phyloP scores from a whole-genome alignment of 2,888 invertebrate species.

The Acanthopleura granulata region DNA sequence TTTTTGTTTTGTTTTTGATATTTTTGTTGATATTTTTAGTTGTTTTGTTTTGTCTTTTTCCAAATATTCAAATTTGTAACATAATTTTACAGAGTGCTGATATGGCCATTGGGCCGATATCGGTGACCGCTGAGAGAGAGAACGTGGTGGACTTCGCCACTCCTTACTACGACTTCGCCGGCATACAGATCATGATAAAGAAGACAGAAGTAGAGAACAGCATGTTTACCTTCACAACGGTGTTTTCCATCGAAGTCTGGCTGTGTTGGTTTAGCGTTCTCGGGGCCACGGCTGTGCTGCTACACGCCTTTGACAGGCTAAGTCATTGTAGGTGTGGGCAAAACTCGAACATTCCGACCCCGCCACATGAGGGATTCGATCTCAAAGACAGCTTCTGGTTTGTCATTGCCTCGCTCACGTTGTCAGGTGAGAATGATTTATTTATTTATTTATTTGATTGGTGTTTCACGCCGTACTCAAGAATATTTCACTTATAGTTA shows the following conservation, averaged over 20 bases:
- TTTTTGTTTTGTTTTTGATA: too few species aligned
- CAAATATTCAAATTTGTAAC: too few species aligned
- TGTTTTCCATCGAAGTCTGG: slow-evolving; percentile 89
- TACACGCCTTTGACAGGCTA: slow-evolving; percentile 90
- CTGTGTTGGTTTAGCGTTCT: slow-evolving; percentile 82
- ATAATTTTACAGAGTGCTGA: slow-evolving; percentile 80
- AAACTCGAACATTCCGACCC: slow-evolving; percentile 76
- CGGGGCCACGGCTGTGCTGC: slow-evolving; percentile 85
- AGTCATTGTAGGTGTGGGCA: slow-evolving; percentile 84
- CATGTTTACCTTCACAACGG: slow-evolving; percentile 94
- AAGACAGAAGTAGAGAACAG: slow-evolving; percentile 86
- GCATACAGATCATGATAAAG: slow-evolving; percentile 90
- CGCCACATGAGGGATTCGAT: slow-evolving; percentile 70
- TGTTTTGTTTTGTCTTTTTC: too few species aligned
- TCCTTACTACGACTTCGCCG: slow-evolving; percentile 92
- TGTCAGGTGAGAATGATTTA: slow-evolving; percentile 73
- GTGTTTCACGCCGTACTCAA: too few species aligned
- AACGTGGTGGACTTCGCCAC: slow-evolving; percentile 92
- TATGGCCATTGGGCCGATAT: slow-evolving; percentile 83
- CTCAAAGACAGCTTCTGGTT: slow-evolving; percentile 95
- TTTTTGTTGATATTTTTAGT: too few species aligned
- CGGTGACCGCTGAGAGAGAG: slow-evolving; percentile 91
- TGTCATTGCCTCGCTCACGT: slow-evolving; percentile 91
- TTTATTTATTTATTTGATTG: neutral
- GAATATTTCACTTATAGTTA: too few species aligned